Evolutionary conservation across 2,113 vertebrate species (phyloP).

Genomic region (Clarias batrachus): DNA sequence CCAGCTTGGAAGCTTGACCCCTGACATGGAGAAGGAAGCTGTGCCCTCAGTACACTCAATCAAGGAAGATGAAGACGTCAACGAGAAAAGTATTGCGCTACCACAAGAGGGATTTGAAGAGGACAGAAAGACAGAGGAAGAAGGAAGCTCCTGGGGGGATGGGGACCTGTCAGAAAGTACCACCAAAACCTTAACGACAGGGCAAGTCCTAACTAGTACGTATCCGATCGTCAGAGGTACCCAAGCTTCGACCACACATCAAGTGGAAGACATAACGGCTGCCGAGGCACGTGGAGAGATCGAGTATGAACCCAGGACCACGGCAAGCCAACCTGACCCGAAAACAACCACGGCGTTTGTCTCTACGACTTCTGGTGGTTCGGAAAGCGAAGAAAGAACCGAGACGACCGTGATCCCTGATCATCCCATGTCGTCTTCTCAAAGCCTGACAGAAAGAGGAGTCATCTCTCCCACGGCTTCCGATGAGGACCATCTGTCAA

Average conservation of each 20-base stretch:
- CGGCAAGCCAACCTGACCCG: constrained; percentile 61
- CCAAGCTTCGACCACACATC: neutral
- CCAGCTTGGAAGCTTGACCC: neutral
- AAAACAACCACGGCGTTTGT: constrained; percentile 39
- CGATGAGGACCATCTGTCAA: constrained; percentile 61
- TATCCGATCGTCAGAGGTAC: neutral
- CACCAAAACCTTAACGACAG: constrained; percentile 8
- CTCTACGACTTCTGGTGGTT: neutral
- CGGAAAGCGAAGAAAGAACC: neutral
- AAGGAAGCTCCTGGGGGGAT: constrained; percentile 60
- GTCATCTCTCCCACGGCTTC: constrained; percentile 50
- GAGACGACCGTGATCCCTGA: constrained; percentile 10
- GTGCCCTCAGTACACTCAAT: constrained; percentile 8
- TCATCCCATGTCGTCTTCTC: constrained; percentile 7
- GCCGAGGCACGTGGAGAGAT: constrained; percentile 70
- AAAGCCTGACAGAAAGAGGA: constrained; percentile 50
- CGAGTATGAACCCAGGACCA: constrained; percentile 66
- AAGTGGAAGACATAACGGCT: constrained; percentile 56
- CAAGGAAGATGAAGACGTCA: constrained; percentile 21
- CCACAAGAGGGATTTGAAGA: constrained; percentile 48
- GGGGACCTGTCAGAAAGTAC: neutral
- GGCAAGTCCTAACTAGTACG: neutral
- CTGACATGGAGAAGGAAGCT: neutral
- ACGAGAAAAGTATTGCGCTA: constrained; percentile 37
- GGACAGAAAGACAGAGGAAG: constrained; percentile 60